Evolutionary conservation across 2,888 invertebrate genomes (phyloP), one percentile per base, ranked within the genome.

Genomic region (Mactromeris polynyma): DNA sequence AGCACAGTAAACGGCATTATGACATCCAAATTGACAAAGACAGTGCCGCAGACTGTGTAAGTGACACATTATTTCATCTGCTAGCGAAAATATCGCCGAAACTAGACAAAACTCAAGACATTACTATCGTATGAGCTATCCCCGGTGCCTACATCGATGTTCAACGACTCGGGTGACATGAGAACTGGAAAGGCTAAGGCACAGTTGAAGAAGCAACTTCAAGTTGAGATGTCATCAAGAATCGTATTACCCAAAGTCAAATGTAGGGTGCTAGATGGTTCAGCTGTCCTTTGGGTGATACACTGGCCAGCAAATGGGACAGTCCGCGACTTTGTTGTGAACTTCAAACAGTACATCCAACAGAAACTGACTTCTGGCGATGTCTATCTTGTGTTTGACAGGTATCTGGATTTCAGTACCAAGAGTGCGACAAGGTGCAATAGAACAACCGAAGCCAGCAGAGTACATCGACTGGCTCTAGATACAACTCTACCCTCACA

Each of bases 131-230:
- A 86, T 40, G 83, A 89, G 40, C 51, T 89, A 3, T 26, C 86
- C 1, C 86, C 81, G 33, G 87, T 89, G 0, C 89, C 89, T 38
- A 85, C 85, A 21, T 87, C 85, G 1, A 87, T 87, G 90, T 87
- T 87, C 69, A 14, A 42, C 38, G 85, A 85, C 19, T 79, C 40
- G 33, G 85, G 90, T 31, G 64, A 87, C n/a, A 64, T 81, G 64
- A 86, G 85, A 54, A 81, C 80, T 21, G 46, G 40, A 17, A 87
- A 40, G 31, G 26, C 82, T 40, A 83, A 87, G 77, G 38, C 87
- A 1, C 36, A 36, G 26, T 33, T 83, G 26, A 87, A 83, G 42
- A 77, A 77, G n/a, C 7, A 7, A 31, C 2, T 69, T 0, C 31
- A 69, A 14, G 26, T 26, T 26, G 31, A 64, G 14, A 26, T 7